These are phyloP conservation scores for Aphaenogaster rudis DNA, from an alignment of 1,140 invertebrate genomes.

Conservation along the genomic window DNA sequence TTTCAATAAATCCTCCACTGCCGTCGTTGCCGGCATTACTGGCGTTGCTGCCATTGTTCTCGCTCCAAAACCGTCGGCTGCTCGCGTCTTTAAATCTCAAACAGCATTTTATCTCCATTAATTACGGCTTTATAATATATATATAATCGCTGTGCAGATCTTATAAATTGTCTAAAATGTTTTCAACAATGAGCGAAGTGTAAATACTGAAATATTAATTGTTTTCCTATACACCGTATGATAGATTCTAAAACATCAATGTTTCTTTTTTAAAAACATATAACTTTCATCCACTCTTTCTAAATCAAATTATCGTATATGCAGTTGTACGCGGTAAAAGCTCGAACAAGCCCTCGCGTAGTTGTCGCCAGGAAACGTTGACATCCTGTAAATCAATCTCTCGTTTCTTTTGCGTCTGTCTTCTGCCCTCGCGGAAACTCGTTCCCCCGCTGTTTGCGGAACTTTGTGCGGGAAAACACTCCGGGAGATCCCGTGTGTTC, in stretches of 20 bases:
- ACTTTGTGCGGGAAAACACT: slow-evolving; percentile 61
- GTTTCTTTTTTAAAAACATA: not conserved
- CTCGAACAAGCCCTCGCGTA: not conserved
- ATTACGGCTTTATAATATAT: slow-evolving; percentile 12
- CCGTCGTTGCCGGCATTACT: slow-evolving; percentile 44
- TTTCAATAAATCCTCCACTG: slow-evolving; percentile 64
- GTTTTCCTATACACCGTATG: not conserved
- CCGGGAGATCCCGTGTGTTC: slow-evolving; percentile 34
- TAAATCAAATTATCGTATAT: not conserved
- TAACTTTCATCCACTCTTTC: too few species aligned
- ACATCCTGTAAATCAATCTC: slow-evolving; percentile 69
- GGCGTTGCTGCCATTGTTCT: slow-evolving; percentile 62
- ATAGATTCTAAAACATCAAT: not conserved
- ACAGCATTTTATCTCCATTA: slow-evolving; percentile 42
- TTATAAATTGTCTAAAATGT: slow-evolving; percentile 6
- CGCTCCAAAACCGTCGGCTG: slow-evolving; percentile 38
- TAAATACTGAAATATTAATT: not conserved
- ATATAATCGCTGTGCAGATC: not conserved
- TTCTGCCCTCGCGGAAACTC: slow-evolving; percentile 46
- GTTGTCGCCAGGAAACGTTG: slow-evolving; percentile 64
- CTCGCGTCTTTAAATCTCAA: slow-evolving; percentile 28
- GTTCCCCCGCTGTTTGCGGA: slow-evolving; percentile 61
- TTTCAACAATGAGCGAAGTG: not conserved
- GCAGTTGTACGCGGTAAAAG: not conserved
- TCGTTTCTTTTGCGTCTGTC: slow-evolving; percentile 56